phyloP scores from a whole-genome alignment of 2,888 invertebrate genomes.

The Drosophila meridiana region DNA sequence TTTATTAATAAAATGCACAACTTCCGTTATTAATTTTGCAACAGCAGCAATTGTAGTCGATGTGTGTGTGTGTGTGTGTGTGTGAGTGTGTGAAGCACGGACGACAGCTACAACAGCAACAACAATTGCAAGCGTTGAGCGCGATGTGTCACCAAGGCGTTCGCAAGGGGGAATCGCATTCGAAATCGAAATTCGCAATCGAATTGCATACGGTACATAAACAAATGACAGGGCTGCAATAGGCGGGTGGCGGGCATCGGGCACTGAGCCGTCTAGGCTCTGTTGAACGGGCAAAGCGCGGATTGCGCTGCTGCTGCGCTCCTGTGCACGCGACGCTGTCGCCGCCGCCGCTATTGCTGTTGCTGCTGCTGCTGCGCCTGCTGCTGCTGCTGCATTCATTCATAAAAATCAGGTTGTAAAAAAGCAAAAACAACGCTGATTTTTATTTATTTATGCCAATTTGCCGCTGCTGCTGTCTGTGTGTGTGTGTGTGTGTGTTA shows the following conservation, averaged over 20 bases:
- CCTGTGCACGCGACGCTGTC: conserved; percentile 69
- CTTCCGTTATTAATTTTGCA: conserved; percentile 84
- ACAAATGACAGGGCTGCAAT: conserved; percentile 34
- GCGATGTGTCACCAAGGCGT: conserved; percentile 63
- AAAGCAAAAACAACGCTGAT: conserved; percentile 53
- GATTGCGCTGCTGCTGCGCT: conserved; percentile 52
- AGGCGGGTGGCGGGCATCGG: conserved; percentile 31
- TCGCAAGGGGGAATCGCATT: conserved; percentile 31
- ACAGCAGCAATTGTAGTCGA: conserved; percentile 68
- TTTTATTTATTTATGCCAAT: conserved; percentile 79
- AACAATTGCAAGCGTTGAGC: conserved; percentile 55
- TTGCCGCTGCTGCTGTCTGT: conserved; percentile 60
- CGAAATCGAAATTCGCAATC: conserved; percentile 56
- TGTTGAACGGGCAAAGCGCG: conserved; percentile 25
- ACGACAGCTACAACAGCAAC: conserved; percentile 48
- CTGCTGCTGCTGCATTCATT: conserved; percentile 69
- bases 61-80: conserved; percentile 12
- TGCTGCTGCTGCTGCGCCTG: conserved; percentile 36
- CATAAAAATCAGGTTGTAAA: conserved; percentile 81
- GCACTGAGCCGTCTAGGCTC: conserved; percentile 6
- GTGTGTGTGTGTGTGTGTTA: conserved; percentile 8
- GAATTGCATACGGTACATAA: conserved; percentile 34
- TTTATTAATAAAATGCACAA: conserved; percentile 84
- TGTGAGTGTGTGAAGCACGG: conserved; percentile 35
- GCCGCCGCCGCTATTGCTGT: conserved; percentile 24